A percentile compares a stretch with the other conserved stretches of the same genome.
Evolutionary conservation across 2,888 invertebrate species (phyloP).

Genomic region (Abrostola tripartita): DNA sequence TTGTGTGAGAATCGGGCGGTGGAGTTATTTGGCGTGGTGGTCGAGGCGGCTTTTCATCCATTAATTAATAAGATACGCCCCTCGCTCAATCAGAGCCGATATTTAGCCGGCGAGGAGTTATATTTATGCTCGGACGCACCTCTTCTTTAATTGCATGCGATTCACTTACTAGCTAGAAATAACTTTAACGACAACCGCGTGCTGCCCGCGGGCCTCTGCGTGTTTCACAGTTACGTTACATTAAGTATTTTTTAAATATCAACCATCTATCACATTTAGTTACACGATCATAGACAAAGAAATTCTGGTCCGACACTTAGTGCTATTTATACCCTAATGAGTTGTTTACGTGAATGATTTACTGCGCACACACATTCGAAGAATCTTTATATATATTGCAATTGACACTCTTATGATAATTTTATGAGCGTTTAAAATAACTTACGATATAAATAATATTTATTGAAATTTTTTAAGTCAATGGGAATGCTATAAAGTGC

Average conservation of each 20-base stretch:
- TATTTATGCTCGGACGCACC: constrained; percentile 81
- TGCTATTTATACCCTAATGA: constrained; percentile 45
- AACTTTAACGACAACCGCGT: constrained; percentile 73
- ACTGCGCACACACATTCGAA: constrained; percentile 21
- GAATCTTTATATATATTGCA: constrained; percentile 28
- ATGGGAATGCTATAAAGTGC: constrained; percentile 35
- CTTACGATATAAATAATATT: constrained; percentile 15
- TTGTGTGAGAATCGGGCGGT: constrained; percentile 82
- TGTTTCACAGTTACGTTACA: constrained; percentile 54
- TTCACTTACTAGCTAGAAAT: constrained; percentile 78
- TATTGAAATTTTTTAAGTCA: constrained; percentile 8
- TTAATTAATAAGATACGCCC: constrained; percentile 86
- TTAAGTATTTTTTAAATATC: constrained; percentile 54
- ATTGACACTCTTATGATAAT: constrained; percentile 39
- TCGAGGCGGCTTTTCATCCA: constrained; percentile 81
- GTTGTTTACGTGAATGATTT: constrained; percentile 35
- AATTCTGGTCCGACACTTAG: constrained; percentile 19
- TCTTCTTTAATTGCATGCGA: constrained; percentile 81
- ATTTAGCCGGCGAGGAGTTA: constrained; percentile 77
- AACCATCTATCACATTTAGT: constrained; percentile 49
- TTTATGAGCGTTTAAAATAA: constrained; percentile 42
- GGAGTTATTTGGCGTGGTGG: constrained; percentile 77
- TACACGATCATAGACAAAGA: constrained; percentile 44
- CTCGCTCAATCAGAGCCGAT: constrained; percentile 80
- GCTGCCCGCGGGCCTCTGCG: constrained; percentile 59